phyloP scores from a whole-genome alignment of 2,888 invertebrate species.

The Lepidocyrtinus sp. region DNA sequence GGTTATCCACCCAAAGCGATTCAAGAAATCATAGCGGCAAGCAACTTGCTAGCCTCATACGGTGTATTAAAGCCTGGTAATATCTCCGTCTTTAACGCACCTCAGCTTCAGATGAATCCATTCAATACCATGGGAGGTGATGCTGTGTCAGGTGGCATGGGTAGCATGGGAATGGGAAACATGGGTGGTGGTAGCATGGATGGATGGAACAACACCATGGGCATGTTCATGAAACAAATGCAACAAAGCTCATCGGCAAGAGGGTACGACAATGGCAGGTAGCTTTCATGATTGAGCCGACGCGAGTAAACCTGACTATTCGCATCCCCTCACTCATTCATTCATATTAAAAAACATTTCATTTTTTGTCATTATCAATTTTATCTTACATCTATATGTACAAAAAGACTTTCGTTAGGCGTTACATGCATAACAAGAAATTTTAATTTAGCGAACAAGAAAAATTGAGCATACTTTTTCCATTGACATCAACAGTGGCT shows the following conservation, averaged over 20 bases:
- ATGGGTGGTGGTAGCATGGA: conserved; percentile 63
- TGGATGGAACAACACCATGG: conserved; percentile 68
- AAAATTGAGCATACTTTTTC: conserved; percentile 37
- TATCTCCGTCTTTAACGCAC: conserved; percentile 69
- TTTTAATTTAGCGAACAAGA: conserved; percentile 34
- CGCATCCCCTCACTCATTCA: conserved; percentile 49
- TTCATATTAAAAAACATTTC: conserved; percentile 25
- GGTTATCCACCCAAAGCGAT: conserved; percentile 68
- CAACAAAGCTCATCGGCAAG: conserved; percentile 65
- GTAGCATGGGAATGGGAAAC: conserved; percentile 64
- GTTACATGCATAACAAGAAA: conserved; percentile 34
- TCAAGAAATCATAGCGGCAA: conserved; percentile 68
- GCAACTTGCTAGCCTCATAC: conserved; percentile 69
- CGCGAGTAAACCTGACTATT: conserved; percentile 37
- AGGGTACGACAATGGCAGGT: conserved; percentile 64
- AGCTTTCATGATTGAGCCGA: conserved; percentile 52
- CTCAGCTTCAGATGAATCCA: conserved; percentile 68
- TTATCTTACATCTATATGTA: conserved; percentile 42
- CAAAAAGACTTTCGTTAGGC: conserved; percentile 45
- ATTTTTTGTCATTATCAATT: conserved; percentile 30
- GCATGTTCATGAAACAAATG: conserved; percentile 70
- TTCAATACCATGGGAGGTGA: conserved; percentile 66
- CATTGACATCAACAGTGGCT: conserved; percentile 62
- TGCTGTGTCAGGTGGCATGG: conserved; percentile 62
- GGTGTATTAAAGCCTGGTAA: conserved; percentile 69